A percentile compares a stretch with the other conserved stretches of the same genome.
Evolutionary conservation across 2,888 invertebrate species (phyloP).

Genomic region (Euproctis similis): DNA sequence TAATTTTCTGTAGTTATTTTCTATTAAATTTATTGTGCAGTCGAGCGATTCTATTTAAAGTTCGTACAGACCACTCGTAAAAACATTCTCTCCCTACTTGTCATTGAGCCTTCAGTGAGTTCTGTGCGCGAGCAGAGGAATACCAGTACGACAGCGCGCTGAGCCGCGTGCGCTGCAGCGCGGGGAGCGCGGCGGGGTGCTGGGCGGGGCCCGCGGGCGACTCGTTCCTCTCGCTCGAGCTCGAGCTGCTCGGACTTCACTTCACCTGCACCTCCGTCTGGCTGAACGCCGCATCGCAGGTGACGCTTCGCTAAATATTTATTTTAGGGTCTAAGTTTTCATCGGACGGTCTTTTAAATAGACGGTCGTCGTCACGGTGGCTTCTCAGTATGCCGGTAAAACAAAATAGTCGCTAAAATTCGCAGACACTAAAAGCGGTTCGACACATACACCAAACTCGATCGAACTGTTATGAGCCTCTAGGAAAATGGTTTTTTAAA

Average conservation of each 20-base stretch:
- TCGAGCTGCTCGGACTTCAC: constrained; percentile 34
- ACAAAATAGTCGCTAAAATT: not conserved
- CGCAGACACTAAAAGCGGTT: no score
- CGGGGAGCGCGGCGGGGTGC: constrained; percentile 40
- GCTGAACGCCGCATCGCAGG: constrained; percentile 53
- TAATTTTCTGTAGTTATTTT: no score
- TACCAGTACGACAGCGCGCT: constrained; percentile 21
- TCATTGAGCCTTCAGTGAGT: not conserved
- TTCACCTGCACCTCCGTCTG: constrained; percentile 45
- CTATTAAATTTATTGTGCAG: no score
- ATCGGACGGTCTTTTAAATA: no score
- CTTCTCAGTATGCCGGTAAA: not conserved
- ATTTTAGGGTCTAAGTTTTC: no score
- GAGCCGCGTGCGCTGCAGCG: constrained; percentile 38
- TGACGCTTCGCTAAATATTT: no score
- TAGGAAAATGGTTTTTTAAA: no score
- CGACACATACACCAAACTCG: no score
- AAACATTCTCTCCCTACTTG: not conserved
- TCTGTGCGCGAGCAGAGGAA: constrained; percentile 15
- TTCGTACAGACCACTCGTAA: not conserved
- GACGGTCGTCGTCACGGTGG: not conserved
- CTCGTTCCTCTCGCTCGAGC: constrained; percentile 43
- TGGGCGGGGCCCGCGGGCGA: constrained; percentile 31
- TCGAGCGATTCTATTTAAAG: no score
- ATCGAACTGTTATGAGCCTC: no score